Evolutionary conservation across 2,888 invertebrate species (phyloP), one percentile per base, ranked within the genome.

Genomic region (Oithona nana): DNA sequence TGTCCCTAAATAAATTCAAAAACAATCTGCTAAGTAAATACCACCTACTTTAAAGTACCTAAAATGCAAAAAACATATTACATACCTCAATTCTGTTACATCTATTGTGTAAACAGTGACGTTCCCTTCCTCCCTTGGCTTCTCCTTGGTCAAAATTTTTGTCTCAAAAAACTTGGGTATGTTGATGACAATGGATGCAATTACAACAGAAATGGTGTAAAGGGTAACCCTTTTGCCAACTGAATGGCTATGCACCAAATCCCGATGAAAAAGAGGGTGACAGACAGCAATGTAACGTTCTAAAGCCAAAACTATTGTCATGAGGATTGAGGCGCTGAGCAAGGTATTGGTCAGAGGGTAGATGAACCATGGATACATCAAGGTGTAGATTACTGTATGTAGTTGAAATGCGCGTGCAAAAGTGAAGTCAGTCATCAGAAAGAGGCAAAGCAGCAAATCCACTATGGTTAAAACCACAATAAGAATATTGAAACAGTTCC

Each of bases 111-210:
- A 54, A 26, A 26, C 26, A 3, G 51, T 51, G n/a, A 20, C 20
- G 20, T 51, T 51, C 8, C 20, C 13, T 16, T 24, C 16, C 20
- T 20, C 22, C 26, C 13, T 13, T 3, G 6, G 13, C 8, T 3
- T 16, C 2, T 24, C 26, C 26, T 20, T 16, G 26, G 54, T 54
- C 2, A 24, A 16, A 26, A 54, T 54, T 24, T 26, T 59, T 22
- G 59, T 59, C 28, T 59, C 59, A 22, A 59, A 50, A 50, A 59
- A 59, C 28, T 59, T 59, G 49, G 59, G 59, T 4, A 59, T 49
- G 49, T 59, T 59, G 59, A 59, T 22, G n/a, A 59, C 22, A 20
- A 59, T 39, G 49, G 59, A 59, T 26, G 50, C n/a, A 49, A 57
- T 39, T 20, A 59, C 24, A 26, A 59, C 59, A 22, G 49, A 26